Evolutionary conservation across 2,797 vertebrate species (phyloP).

Genomic region (Anguilla obscura): DNA sequence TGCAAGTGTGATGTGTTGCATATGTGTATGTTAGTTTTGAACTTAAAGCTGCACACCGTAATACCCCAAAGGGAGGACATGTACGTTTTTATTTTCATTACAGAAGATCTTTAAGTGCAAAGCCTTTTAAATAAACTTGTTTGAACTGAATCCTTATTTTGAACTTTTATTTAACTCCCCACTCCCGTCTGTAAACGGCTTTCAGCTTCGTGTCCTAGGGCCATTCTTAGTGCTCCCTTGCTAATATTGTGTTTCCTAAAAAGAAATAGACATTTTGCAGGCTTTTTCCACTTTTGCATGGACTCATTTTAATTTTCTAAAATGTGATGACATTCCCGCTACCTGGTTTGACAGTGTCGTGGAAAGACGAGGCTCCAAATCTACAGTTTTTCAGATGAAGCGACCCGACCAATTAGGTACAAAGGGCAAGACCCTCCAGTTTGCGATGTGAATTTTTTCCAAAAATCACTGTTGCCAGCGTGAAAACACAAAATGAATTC

Average conservation of each 20-base stretch:
- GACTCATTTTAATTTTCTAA: neutral
- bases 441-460: neutral
- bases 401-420: neutral
- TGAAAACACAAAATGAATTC: neutral
- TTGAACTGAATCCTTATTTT: slow-evolving; percentile 31
- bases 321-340: neutral
- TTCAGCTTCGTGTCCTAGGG: neutral
- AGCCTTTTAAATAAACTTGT: slow-evolving; percentile 27
- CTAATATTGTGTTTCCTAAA: neutral
- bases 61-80: slow-evolving; percentile 27
- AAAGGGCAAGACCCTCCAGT: neutral
- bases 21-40: slow-evolving; percentile 37
- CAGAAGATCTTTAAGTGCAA: slow-evolving; percentile 17
- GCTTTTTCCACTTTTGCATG: neutral
- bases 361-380: neutral
- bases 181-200: slow-evolving; percentile 1
- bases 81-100: slow-evolving; percentile 29
- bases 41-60: slow-evolving; percentile 12
- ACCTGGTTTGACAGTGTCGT: neutral
- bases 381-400: neutral
- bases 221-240: neutral
- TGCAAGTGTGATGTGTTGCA: slow-evolving; percentile 36
- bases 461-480: neutral
- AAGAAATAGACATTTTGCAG: neutral
- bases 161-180: slow-evolving; percentile 22